Evolutionary conservation across 2,888 invertebrate species (phyloP), one percentile per base, ranked within the genome.

Genomic region (Synergus umbraculus): DNA sequence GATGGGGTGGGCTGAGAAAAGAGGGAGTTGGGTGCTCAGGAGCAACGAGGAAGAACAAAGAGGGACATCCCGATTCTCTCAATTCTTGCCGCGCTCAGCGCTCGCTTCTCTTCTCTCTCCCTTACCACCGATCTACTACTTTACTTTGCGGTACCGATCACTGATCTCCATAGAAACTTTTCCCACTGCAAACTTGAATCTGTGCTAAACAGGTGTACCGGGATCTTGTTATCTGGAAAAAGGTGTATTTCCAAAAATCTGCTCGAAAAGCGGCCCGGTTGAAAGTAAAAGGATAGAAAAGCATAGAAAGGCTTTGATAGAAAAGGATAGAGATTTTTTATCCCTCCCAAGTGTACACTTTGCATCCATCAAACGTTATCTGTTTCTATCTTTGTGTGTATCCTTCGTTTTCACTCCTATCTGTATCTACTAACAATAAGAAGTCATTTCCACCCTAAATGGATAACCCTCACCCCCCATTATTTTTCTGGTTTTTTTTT

Each of bases 131-230:
- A 86, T 86, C 87, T 85, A 86, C 86, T 85, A 86, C 86, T 86
- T 81, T 84, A 86, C 86, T 44, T 84, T 86, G 87, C 86, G 85
- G 87, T 86, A 85, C 89, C 73, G 88, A 87, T 80, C 88, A 86
- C 85, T 84, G 83, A 84, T 87, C 86, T 85, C 83, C 81, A 82
- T 82, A 80, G 79, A 82, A 83, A 83, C 82, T 83, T 85, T 84
- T 80, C 82, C 82, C 83, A 81, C 82, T 83, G 83, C 79, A 82
- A 82, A 83, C 82, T 83, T 81, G 79, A 83, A 84, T 82, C 83
- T 85, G 81, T 82, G 82, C 84, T 82, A 79, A 83, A 85, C 86
- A 87, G 87, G 87, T 86, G 86, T 85, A 86, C 85, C 85, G 84
- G 84, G 86, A 86, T 86, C 87, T 86, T 85, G 86, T 86, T 87